Evolutionary conservation across 2,113 vertebrate species (phyloP).

Genomic region (Cyanoliseus patagonus): DNA sequence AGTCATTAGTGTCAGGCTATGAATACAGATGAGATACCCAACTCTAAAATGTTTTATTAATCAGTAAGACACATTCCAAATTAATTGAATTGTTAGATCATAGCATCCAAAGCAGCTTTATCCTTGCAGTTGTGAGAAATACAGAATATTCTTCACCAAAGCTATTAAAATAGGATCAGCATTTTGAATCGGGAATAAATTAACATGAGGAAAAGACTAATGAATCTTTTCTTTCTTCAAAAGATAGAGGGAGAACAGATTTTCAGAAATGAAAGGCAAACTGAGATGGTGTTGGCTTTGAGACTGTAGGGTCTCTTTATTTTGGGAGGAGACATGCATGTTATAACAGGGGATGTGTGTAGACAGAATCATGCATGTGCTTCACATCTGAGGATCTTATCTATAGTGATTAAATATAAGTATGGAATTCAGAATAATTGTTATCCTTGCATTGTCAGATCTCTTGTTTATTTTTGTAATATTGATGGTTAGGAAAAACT

Average conservation of each 20-base stretch:
- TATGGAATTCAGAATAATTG: neutral
- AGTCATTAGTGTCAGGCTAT: neutral
- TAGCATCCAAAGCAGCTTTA: neutral
- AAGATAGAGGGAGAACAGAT: neutral
- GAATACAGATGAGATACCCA: neutral
- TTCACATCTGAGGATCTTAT: no score
- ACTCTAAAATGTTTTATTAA: neutral
- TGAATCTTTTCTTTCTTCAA: neutral
- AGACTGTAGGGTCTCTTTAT: neutral
- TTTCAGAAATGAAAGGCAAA: neutral
- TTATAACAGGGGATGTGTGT: neutral
- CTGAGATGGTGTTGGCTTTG: neutral
- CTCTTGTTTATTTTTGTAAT: neutral
- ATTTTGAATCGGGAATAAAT: neutral
- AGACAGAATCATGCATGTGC: neutral
- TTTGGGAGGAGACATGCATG: neutral
- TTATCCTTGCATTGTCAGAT: neutral
- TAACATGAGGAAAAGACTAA: neutral
- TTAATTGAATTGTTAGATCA: constrained; percentile 27
- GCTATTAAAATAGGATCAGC: neutral
- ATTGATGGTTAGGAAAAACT: neutral
- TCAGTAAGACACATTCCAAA: neutral
- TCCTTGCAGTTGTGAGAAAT: neutral
- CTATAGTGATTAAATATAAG: neutral
- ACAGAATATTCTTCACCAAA: neutral